Evolutionary conservation across 2,888 invertebrate genomes (phyloP), one percentile per base, ranked within the genome.

Genomic region (Dicranocentrus wangi): DNA sequence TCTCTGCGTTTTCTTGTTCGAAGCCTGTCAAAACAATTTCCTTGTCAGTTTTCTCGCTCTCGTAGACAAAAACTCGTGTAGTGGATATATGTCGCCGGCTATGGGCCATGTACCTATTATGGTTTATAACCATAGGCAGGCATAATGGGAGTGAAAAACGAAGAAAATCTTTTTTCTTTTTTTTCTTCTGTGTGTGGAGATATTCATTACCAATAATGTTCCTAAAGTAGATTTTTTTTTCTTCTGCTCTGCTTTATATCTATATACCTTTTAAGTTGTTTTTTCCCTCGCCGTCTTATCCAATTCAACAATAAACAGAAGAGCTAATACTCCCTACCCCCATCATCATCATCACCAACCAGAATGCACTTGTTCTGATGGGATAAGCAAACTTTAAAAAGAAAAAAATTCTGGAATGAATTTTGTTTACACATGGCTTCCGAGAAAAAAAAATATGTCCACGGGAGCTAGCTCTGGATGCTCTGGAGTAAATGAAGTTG

Each of bases 21-120:
- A 77, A 60, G 65, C 60, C 66, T 77, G 81, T 81, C 81, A 81
- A 81, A 81, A 77, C 81, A 81, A 81, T 77, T 81, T 75, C 76
- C 65, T 66, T 77, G 81, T 81, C 81, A 80, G 73, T 55, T 60
- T 51, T 23, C 51, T 66, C 51, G 5, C 23, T 43, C 42, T 43
- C 19, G 10, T 17, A 66, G 21, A 43, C 42, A 15, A 7, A 32
- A 19, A 17, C 5, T n/a, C n/a, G n/a, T n/a, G n/a, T n/a, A n/a
- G n/a, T n/a, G n/a, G n/a, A n/a, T n/a, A n/a, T n/a, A n/a, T n/a
- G n/a, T n/a, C n/a, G n/a, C n/a, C n/a, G n/a, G n/a, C n/a, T n/a
- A n/a, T n/a, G n/a, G n/a, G n/a, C n/a, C n/a, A n/a, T n/a, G n/a
- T n/a, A n/a, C n/a, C 13, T 39, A 7, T 13, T 39, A 39, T 39